A percentile compares a stretch with the other conserved stretches of the same genome.
Evolutionary conservation across 2,797 vertebrate species (phyloP).

Genomic region (Bradypodion pumilum): DNA sequence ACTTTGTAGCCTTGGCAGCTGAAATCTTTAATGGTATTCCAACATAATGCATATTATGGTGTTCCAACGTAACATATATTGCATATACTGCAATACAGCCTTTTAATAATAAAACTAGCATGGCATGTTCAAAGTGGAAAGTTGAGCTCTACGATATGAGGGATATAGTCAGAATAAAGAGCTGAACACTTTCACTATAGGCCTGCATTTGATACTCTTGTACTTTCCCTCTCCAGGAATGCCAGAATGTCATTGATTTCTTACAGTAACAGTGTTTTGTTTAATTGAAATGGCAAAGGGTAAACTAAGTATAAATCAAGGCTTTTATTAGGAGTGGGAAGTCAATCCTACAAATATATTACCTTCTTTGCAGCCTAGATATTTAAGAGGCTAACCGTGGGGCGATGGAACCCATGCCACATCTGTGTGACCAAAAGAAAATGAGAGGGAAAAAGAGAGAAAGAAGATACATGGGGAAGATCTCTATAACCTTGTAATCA

Average conservation of each 20-base stretch:
- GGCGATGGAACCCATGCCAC: rapidly evolving
- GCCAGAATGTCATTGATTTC: not conserved
- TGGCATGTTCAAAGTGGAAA: not conserved
- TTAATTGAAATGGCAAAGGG: not conserved
- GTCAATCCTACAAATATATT: not conserved
- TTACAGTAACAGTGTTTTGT: not conserved
- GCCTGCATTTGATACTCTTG: not conserved
- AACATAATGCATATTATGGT: not conserved
- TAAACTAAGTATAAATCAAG: not conserved
- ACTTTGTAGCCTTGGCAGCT: not conserved
- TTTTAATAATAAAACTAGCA: not conserved
- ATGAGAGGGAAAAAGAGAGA: not conserved
- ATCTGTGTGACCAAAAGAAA: not conserved
- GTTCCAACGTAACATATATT: not conserved
- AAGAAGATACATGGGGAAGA: not conserved
- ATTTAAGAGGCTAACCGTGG: not conserved
- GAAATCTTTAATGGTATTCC: not conserved
- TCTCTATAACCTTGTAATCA: not conserved
- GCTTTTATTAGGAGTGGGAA: not conserved
- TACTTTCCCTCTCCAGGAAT: not conserved
- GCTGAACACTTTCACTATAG: not conserved
- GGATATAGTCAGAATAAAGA: not conserved
- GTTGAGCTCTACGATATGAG: not conserved
- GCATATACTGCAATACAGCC: not conserved
- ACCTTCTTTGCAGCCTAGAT: not conserved